Evolutionary conservation across 2,888 invertebrate genomes (phyloP).

Genomic region (Cryptocephalus primarius): DNA sequence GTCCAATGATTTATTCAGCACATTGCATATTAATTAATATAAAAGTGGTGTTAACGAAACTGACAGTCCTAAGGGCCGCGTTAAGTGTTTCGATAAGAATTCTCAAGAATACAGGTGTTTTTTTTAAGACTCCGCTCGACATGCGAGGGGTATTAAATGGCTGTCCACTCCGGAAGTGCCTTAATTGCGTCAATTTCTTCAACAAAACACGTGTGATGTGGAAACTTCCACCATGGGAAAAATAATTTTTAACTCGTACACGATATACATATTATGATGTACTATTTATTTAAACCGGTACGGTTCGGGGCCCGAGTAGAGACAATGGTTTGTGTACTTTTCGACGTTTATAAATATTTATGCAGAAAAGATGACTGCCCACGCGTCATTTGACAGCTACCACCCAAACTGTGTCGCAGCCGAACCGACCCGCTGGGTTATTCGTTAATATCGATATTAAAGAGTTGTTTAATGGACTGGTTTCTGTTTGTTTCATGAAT

Average conservation of each 20-base stretch:
- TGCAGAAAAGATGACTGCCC: not conserved
- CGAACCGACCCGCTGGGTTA: too few relatives aligned
- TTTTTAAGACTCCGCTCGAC: constrained; percentile 10
- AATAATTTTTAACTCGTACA: too few relatives aligned
- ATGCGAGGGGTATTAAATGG: constrained; percentile 27
- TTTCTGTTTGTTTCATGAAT: too few relatives aligned
- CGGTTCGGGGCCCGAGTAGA: constrained; percentile 1
- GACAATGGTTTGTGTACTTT: constrained; percentile 4
- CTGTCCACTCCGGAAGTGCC: constrained; percentile 33
- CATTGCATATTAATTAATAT: not conserved
- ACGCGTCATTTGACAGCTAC: constrained; percentile 3
- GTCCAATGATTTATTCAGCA: not conserved
- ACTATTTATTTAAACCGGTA: too few relatives aligned
- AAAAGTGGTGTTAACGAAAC: not conserved
- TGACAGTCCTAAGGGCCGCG: constrained; percentile 4
- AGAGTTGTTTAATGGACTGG: too few relatives aligned
- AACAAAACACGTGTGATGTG: constrained; percentile 21
- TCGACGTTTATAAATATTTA: constrained; percentile 5
- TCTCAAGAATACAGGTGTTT: constrained; percentile 12
- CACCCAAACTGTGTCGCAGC: constrained; percentile 2
- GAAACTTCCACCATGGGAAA: not conserved
- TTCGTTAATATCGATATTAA: too few relatives aligned
- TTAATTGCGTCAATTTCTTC: constrained; percentile 30
- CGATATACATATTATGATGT: too few relatives aligned
- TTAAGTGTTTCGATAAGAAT: constrained; percentile 12